Conservation (phyloP, 2,888 invertebrate genomes). For the Pocota personata region DNA sequence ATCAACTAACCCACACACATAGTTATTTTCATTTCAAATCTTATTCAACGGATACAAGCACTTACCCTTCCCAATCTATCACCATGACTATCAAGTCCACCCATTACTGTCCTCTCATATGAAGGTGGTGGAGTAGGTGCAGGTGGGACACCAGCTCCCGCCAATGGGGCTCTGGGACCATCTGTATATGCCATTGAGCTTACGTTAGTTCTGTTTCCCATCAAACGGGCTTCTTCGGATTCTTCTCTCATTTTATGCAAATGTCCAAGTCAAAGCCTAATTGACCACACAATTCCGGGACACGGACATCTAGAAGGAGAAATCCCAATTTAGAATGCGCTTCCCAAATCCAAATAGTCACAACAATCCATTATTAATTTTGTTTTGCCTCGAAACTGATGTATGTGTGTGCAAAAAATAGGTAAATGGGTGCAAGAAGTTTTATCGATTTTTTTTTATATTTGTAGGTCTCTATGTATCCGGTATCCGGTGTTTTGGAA, state of each 20-base stretch:
- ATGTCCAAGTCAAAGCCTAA: not conserved
- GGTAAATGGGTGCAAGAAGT: constrained; percentile 47
- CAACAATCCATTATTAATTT: constrained; percentile 28
- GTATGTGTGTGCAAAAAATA: constrained; percentile 13
- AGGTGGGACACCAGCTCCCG: not conserved
- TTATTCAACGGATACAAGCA: constrained; percentile 73
- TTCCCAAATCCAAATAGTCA: not conserved
- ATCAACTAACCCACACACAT: not conserved
- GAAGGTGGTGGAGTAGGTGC: not conserved
- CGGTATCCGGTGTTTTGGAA: constrained; percentile 6
- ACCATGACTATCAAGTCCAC: not conserved
- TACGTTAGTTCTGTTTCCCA: constrained; percentile 36
- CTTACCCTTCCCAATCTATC: constrained; percentile 40
- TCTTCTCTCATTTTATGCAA: constrained; percentile 75
- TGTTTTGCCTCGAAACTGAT: constrained; percentile 36
- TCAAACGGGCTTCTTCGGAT: constrained; percentile 84
- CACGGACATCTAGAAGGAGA: constrained; percentile 24
- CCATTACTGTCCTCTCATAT: constrained; percentile 22
- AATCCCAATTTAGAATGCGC: not conserved
- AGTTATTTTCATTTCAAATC: not conserved
- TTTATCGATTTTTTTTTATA: constrained; percentile 55
- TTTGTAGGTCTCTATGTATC: not conserved
- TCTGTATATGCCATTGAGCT: constrained; percentile 57
- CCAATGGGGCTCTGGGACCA: constrained; percentile 25
- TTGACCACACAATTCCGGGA: not conserved